Evolutionary conservation across 2,113 vertebrate genomes (phyloP).

Genomic region (Catharus bicknelli): DNA sequence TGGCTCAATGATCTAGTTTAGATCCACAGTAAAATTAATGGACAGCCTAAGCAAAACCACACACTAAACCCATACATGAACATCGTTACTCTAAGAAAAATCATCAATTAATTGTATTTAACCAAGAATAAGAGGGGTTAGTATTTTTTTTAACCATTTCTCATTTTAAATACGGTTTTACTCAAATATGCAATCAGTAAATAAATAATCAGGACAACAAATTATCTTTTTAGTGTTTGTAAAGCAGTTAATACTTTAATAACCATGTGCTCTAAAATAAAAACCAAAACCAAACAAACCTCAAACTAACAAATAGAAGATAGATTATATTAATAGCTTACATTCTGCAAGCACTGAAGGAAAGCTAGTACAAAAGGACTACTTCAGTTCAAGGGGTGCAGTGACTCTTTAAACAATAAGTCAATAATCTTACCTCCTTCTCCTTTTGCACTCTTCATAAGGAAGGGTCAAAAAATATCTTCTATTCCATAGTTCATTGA

Average conservation of each 20-base stretch:
- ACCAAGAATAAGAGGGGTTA: background rate
- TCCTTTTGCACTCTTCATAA: slow-evolving; percentile 88
- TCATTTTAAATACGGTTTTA: background rate
- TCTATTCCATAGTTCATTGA: slow-evolving; percentile 84
- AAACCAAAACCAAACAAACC: background rate
- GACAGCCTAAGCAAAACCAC: background rate
- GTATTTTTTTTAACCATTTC: background rate
- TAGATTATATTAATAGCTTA: background rate
- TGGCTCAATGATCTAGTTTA: background rate
- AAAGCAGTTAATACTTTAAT: background rate
- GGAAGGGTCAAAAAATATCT: slow-evolving; percentile 90
- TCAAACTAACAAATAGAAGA: background rate
- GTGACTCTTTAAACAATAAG: background rate
- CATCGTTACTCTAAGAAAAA: background rate
- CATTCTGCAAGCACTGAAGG: background rate
- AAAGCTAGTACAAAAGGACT: background rate
- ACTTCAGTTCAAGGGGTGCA: background rate
- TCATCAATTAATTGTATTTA: background rate
- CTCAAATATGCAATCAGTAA: background rate
- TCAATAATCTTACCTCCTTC: slow-evolving; percentile 79
- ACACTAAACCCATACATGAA: background rate
- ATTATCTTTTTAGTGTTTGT: background rate
- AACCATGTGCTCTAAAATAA: background rate
- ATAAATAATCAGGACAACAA: background rate
- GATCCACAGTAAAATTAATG: fast-evolving